Percentiles rank a stretch among this genome's conserved stretches.
phyloP scores from a whole-genome alignment of 2,797 vertebrate species.

The Atherinosoma microstoma region DNA sequence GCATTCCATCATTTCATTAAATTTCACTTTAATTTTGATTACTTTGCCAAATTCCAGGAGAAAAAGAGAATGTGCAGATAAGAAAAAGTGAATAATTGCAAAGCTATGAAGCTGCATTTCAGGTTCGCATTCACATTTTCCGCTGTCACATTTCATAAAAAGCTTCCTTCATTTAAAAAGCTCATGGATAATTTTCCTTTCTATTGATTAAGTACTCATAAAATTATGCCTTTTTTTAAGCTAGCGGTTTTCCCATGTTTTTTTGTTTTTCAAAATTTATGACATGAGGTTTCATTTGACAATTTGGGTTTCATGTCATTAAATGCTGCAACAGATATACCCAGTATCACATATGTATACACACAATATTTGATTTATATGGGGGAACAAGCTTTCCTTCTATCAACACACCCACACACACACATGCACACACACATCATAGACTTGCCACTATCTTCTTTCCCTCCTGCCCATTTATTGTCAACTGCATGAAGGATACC shows the following conservation, averaged over 20 bases:
- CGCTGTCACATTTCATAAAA: slow-evolving; percentile 15
- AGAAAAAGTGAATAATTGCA: slow-evolving; percentile 41
- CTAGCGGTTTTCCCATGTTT: background rate
- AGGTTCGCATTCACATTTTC: slow-evolving; percentile 30
- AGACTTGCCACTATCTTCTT: slow-evolving; percentile 47
- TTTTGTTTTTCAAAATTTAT: background rate
- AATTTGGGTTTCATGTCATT: slow-evolving; percentile 4
- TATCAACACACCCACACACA: slow-evolving; percentile 15
- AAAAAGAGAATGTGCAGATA: slow-evolving; percentile 16
- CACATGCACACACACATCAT: slow-evolving; percentile 44
- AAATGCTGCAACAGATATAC: background rate
- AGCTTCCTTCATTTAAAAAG: background rate
- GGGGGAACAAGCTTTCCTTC: slow-evolving; percentile 17
- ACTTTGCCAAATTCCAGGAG: slow-evolving; percentile 16
- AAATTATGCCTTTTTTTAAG: background rate
- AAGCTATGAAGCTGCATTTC: slow-evolving; percentile 23
- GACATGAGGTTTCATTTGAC: background rate
- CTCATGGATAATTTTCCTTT: slow-evolving; percentile 15
- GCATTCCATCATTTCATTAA: slow-evolving; percentile 12
- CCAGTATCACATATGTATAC: background rate
- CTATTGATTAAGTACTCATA: background rate
- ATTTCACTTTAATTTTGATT: slow-evolving; percentile 43
- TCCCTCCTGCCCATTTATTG: slow-evolving; percentile 50
- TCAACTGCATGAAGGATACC: slow-evolving; percentile 46
- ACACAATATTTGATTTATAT: slow-evolving; percentile 23